These are phyloP conservation scores for Eucidaris tribuloides DNA, from an alignment of 35 echinoderm and acorn worm species.

Conservation along the genomic window DNA sequence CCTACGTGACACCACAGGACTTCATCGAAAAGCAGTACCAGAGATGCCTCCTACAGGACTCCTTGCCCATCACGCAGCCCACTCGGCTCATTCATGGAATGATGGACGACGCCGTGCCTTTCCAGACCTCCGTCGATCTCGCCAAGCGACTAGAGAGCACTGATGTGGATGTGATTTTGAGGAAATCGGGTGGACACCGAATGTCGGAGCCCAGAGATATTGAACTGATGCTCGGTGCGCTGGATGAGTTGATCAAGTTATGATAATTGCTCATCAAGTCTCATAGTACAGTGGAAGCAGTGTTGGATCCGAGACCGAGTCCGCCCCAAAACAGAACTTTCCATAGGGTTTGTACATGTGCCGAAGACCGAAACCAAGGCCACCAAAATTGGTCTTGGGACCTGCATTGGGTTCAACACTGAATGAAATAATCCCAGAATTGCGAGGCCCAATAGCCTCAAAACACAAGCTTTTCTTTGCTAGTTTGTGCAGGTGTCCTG, in stretches of 20 bases:
- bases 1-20: slow-evolving; percentile 16
- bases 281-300: no score
- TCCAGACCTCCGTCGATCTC: slow-evolving; percentile 26
- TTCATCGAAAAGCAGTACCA: slow-evolving; percentile 45
- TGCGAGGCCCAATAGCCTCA: no score
- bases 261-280: neutral
- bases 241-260: slow-evolving; percentile 28
- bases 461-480: no score
- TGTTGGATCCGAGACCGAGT: no score
- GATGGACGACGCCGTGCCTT: slow-evolving; percentile 56
- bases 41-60: neutral
- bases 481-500: no score
- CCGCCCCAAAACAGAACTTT: no score
- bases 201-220: slow-evolving; percentile 53
- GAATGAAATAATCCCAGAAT: no score
- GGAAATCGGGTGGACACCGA: slow-evolving; percentile 49
- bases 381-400: no score
- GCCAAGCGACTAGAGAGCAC: slow-evolving; percentile 45
- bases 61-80: slow-evolving; percentile 27
- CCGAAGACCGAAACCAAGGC: no score
- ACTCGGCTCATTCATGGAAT: slow-evolving; percentile 73
- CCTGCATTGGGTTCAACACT: no score
- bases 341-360: no score
- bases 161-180: slow-evolving; percentile 56
- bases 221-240: slow-evolving; percentile 11